These are phyloP conservation scores for Bufo bufo DNA, from an alignment of 2,113 vertebrate genomes.

Conservation along the genomic window DNA sequence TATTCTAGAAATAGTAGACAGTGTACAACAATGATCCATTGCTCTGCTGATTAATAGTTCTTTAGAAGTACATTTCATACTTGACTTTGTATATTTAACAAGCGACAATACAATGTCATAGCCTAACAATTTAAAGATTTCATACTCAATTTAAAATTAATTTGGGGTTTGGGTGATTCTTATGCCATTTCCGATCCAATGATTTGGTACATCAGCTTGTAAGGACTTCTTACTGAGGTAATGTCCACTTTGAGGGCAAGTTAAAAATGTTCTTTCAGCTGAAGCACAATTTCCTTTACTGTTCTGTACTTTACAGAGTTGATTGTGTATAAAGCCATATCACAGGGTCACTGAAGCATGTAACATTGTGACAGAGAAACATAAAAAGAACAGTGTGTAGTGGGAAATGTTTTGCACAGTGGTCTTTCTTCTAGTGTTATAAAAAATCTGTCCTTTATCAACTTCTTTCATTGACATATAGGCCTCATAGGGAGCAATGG, in stretches of 20 bases:
- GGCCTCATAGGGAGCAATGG: not conserved
- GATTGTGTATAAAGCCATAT: constrained; percentile 50
- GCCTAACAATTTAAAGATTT: constrained; percentile 27
- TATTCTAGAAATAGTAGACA: not conserved
- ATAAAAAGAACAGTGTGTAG: constrained; percentile 47
- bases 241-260: constrained; percentile 38
- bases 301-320: constrained; percentile 31
- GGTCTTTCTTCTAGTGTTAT: constrained; percentile 13
- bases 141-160: constrained; percentile 47
- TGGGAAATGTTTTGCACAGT: constrained; percentile 36
- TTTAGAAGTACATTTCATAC: constrained; percentile 9
- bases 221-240: constrained; percentile 35
- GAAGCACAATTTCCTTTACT: constrained; percentile 41
- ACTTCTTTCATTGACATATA: constrained; percentile 22
- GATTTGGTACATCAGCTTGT: not conserved
- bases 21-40: not conserved
- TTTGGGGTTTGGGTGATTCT: constrained; percentile 30
- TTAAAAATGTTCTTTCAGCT: constrained; percentile 43
- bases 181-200: not conserved
- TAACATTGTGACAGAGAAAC: constrained; percentile 50
- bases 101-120: not conserved
- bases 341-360: constrained; percentile 39
- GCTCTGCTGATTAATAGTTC: not conserved
- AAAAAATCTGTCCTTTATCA: constrained; percentile 15
- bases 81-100: constrained; percentile 25